Base-by-base conservation (phyloP, 2,888 invertebrate genomes). In the Mythimna albipuncta region DNA sequence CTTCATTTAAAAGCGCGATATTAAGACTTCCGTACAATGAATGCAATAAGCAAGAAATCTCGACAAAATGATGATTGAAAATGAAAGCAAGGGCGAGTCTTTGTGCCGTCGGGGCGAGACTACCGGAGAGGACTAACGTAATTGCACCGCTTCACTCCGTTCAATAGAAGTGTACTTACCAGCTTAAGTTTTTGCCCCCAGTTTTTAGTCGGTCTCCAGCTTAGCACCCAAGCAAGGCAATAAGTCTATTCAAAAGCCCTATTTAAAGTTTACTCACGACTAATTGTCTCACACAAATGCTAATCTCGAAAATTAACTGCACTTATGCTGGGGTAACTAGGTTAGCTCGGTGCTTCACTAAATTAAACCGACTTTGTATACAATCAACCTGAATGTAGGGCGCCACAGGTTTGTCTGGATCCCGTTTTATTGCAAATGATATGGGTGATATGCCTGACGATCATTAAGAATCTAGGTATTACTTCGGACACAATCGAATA, bases 241-340 rank as follows among this genome's bases (percentile, higher is more conserved):
- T 88, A 86, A 88, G 84, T 88, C 80, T 75, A 79, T 85, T 86
- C 79, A 84, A 88, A 89, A 81, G 84, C 84, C 74, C 81, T 88
- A 87, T 89, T 89, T 89, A 89, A 90, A 89, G 86, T 91, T 89
- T 85, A 87, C 87, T 90, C 85, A 84, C 85, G 79, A 85, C 87
- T 89, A 88, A 88, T 88, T 87, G 87, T 87, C 87, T 88, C 85
- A 85, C 82, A 87, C 87, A 88, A 90, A 88, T 87, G 88, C 85
- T 89, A 89, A 90, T 89, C 89, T 88, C 79, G 83, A 87, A 88
- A 91, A 90, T 90, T 88, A 88, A 90, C 88, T 89, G 87, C 90
- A 87, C 87, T 88, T 88, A 89, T 89, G 79, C 84, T 79, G 72
- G 77, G 77, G 79, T 88, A 89, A 87, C 85, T 87, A 75, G 88